phyloP scores from a whole-genome alignment of 2,113 vertebrate genomes.

The Taxidea taxus region DNA sequence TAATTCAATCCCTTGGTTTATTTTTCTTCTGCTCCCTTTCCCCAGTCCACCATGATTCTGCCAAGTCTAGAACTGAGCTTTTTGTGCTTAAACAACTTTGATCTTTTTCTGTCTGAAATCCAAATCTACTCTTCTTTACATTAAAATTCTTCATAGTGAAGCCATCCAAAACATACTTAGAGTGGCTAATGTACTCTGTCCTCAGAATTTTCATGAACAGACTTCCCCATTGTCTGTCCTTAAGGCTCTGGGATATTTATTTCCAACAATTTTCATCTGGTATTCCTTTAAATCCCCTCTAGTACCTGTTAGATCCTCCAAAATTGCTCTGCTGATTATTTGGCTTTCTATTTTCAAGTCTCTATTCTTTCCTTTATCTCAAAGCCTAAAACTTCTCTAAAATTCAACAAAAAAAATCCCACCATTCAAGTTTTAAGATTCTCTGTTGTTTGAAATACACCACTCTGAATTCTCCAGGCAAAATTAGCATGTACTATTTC shows the following conservation, averaged over 20 bases:
- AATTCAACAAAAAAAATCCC: not conserved
- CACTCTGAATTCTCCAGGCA: not conserved
- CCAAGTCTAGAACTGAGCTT: not conserved
- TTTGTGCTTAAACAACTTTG: not conserved
- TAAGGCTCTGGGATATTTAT: not conserved
- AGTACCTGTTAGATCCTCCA: not conserved
- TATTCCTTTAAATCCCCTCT: not conserved
- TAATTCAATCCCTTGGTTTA: not conserved
- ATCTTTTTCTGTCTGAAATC: not conserved
- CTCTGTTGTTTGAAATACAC: not conserved
- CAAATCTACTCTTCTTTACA: not conserved
- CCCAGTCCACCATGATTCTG: not conserved
- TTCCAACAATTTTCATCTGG: not conserved
- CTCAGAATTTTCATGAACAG: conserved; percentile 1
- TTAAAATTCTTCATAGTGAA: conserved; percentile 4
- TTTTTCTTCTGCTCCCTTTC: not conserved
- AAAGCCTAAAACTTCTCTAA: not conserved
- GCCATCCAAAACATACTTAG: not conserved
- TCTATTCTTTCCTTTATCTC: not conserved
- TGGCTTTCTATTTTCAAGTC: not conserved
- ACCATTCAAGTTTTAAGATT: not conserved
- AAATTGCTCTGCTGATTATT: not conserved
- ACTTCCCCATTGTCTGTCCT: not conserved
- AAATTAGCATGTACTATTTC: not conserved
- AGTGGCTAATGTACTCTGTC: not conserved